phyloP scores from a whole-genome alignment of 1,140 invertebrate genomes.

The Drosophila gunungcola region DNA sequence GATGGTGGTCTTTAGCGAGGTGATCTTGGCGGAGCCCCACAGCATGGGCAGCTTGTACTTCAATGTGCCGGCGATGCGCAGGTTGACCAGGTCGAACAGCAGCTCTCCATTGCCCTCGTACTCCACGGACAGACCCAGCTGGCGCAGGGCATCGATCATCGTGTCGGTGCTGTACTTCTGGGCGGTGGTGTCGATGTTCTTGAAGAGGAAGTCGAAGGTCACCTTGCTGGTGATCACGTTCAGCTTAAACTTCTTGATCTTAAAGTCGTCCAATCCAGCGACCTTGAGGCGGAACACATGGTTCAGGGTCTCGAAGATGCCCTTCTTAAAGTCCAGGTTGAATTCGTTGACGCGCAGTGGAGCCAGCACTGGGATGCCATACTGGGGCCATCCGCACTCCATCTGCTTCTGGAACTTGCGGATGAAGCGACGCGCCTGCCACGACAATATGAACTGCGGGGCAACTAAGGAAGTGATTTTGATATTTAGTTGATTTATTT shows the following conservation, averaged over 20 bases:
- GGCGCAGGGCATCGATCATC: slow-evolving; percentile 70
- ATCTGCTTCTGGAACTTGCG: slow-evolving; percentile 76
- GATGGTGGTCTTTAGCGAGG: slow-evolving; percentile 70
- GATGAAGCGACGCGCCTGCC: slow-evolving; percentile 76
- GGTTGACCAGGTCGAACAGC: slow-evolving; percentile 69
- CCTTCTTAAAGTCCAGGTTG: slow-evolving; percentile 59
- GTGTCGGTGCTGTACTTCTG: slow-evolving; percentile 75
- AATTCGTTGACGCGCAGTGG: slow-evolving; percentile 66
- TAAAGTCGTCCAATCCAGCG: slow-evolving; percentile 74
- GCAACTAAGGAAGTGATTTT: slow-evolving; percentile 40
- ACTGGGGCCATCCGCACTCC: slow-evolving; percentile 72
- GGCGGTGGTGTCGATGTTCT: slow-evolving; percentile 68
- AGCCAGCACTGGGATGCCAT: slow-evolving; percentile 74
- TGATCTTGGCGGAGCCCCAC: slow-evolving; percentile 80
- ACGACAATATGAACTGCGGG: slow-evolving; percentile 71
- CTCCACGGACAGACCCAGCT: slow-evolving; percentile 72
- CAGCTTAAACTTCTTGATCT: slow-evolving; percentile 71
- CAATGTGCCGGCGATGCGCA: slow-evolving; percentile 67
- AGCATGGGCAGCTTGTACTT: slow-evolving; percentile 78
- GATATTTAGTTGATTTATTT: background rate
- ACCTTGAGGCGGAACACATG: slow-evolving; percentile 70
- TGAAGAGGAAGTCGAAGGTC: slow-evolving; percentile 72
- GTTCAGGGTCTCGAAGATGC: slow-evolving; percentile 76
- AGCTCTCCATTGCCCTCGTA: slow-evolving; percentile 73
- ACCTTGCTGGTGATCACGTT: slow-evolving; percentile 71